phyloP scores from a whole-genome alignment of 2,113 vertebrate genomes.

The Sturnus vulgaris region DNA sequence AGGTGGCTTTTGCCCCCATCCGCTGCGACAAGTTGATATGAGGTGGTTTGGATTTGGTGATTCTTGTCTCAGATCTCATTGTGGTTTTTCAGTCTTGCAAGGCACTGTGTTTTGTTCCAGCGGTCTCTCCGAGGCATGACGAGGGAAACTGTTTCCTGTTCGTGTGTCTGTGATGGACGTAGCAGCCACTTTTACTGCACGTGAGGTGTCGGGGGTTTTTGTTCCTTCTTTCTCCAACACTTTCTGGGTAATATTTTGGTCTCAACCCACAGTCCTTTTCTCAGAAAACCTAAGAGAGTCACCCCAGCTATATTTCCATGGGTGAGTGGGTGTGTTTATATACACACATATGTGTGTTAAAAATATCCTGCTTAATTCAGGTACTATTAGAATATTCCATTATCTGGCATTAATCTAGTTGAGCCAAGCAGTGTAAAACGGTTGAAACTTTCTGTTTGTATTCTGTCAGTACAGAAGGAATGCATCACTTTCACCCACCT shows the following conservation, averaged over 20 bases:
- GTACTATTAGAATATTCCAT: conserved; percentile 6
- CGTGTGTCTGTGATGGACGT: not conserved
- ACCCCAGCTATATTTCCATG: conserved; percentile 6
- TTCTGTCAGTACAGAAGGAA: not conserved
- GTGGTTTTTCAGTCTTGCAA: not conserved
- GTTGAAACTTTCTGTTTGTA: not conserved
- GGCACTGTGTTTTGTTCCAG: not conserved
- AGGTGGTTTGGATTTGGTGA: not conserved
- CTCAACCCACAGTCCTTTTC: conserved; percentile 33
- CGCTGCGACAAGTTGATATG: accelerated
- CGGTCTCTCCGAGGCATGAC: accelerated
- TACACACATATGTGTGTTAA: not conserved
- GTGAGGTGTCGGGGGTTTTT: not conserved
- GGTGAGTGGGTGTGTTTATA: not conserved
- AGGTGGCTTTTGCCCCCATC: not conserved
- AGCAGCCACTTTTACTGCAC: conserved; percentile 7
- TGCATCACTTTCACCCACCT: not conserved
- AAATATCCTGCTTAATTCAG: conserved; percentile 22
- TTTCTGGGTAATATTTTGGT: conserved; percentile 47
- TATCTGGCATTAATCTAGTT: not conserved
- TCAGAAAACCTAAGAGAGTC: conserved; percentile 16
- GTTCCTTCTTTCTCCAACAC: conserved; percentile 1
- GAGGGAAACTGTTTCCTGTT: not conserved
- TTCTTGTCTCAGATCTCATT: not conserved
- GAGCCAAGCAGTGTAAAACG: not conserved